Evolutionary conservation across 2,113 vertebrate genomes (phyloP).

Genomic region (Sporophila hypoxantha): DNA sequence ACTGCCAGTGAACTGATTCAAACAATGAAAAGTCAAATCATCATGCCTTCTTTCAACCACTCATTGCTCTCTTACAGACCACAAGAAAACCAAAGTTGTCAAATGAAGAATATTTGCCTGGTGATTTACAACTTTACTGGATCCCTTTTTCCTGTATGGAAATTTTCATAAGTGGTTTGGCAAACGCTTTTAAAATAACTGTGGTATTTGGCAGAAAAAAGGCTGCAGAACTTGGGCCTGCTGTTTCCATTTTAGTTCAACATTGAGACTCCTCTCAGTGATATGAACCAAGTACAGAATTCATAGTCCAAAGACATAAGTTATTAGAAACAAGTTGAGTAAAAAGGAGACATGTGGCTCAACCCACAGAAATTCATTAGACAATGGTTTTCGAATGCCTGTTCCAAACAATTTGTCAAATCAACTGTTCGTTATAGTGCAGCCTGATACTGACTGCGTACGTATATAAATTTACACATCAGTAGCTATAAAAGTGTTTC

Average conservation of each 20-base stretch:
- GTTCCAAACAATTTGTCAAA: slow-evolving; percentile 51
- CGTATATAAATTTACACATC: slow-evolving; percentile 34
- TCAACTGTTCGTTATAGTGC: slow-evolving; percentile 11
- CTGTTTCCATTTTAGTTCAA: slow-evolving; percentile 47
- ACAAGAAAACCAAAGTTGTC: slow-evolving; percentile 23
- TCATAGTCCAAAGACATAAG: background rate
- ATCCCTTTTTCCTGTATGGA: background rate
- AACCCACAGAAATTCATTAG: slow-evolving; percentile 42
- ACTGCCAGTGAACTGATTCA: slow-evolving; percentile 44
- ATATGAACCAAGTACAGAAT: background rate
- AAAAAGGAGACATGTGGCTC: slow-evolving; percentile 18
- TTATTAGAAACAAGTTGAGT: slow-evolving; percentile 26
- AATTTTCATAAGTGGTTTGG: slow-evolving; percentile 52
- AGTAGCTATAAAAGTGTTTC: slow-evolving; percentile 33
- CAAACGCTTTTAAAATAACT: slow-evolving; percentile 32
- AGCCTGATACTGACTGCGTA: background rate
- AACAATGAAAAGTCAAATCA: slow-evolving; percentile 56
- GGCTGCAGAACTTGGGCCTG: background rate
- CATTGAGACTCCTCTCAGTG: background rate
- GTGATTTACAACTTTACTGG: slow-evolving; percentile 17
- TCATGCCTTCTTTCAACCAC: slow-evolving; percentile 26
- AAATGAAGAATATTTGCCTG: slow-evolving; percentile 21
- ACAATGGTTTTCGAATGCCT: slow-evolving; percentile 2
- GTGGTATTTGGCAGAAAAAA: slow-evolving; percentile 33
- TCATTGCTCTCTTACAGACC: slow-evolving; percentile 49